phyloP scores from a whole-genome alignment of 2,113 vertebrate species.

The Gnathonemus longibarbis region DNA sequence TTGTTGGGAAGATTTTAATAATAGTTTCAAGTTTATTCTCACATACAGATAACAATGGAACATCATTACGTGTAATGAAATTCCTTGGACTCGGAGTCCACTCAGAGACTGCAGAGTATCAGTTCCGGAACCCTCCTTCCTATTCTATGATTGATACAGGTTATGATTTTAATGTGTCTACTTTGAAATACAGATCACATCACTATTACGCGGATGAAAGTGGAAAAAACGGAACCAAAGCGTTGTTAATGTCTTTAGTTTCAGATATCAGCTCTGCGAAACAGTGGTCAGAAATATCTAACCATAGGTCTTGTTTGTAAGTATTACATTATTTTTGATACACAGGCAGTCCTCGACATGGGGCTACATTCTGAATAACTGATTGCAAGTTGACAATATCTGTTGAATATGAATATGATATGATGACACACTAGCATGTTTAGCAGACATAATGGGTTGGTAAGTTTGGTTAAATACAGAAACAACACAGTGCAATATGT shows the following conservation, averaged over 20 bases:
- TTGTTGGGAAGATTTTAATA: neutral
- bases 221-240: neutral
- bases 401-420: neutral
- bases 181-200: neutral
- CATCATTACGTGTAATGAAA: too few relatives aligned
- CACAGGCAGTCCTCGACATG: neutral
- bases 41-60: too few relatives aligned
- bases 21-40: neutral
- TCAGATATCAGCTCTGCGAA: neutral
- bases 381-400: neutral
- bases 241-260: neutral
- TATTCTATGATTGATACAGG: neutral
- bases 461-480: neutral
- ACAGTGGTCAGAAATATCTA: neutral
- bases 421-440: neutral
- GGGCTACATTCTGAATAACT: neutral
- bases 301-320: neutral
- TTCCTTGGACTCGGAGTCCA: too few relatives aligned
- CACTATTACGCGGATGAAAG: neutral
- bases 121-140: neutral
- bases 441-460: neutral
- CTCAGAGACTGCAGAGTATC: neutral
- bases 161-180: neutral
- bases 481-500: neutral
- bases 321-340: neutral